A percentile compares a stretch with the other conserved stretches of the same genome.
Conservation (phyloP, 2,888 invertebrate species). For the Meliscaeva auricollis region DNA sequence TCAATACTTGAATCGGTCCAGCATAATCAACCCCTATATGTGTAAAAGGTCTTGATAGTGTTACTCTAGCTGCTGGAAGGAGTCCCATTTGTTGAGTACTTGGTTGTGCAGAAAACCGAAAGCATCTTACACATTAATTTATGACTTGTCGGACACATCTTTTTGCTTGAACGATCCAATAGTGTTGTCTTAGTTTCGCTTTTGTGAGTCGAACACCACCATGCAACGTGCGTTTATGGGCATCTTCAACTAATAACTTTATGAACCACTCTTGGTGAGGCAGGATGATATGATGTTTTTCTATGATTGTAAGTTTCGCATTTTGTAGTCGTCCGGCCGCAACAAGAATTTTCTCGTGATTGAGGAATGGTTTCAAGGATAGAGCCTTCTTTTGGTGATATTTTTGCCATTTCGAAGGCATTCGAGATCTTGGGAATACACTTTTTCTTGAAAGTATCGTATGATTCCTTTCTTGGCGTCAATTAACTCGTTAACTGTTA, state of each 20-base stretch:
- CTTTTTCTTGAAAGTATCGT: neutral
- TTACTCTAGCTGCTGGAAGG: conserved; percentile 8
- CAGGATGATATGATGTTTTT: conserved; percentile 27
- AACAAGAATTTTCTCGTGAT: conserved; percentile 31
- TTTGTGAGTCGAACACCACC: no score
- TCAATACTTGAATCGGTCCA: neutral
- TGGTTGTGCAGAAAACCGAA: no score
- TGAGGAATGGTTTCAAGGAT: neutral
- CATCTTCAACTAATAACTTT: conserved; percentile 6
- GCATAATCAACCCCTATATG: conserved; percentile 11
- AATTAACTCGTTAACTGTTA: neutral
- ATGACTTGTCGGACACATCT: neutral
- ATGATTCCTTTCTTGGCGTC: neutral
- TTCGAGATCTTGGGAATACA: neutral
- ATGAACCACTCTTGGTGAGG: conserved; percentile 1
- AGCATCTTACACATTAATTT: neutral
- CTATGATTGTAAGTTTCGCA: conserved; percentile 44
- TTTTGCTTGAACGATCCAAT: neutral
- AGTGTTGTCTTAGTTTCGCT: neutral
- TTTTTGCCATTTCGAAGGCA: neutral
- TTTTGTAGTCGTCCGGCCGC: conserved; percentile 77
- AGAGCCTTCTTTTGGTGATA: neutral
- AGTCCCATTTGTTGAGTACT: conserved; percentile 9
- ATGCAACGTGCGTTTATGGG: neutral
- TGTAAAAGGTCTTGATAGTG: conserved; percentile 14